Conservation (phyloP, 2,888 invertebrate species). For the Drosophila ezoana region DNA sequence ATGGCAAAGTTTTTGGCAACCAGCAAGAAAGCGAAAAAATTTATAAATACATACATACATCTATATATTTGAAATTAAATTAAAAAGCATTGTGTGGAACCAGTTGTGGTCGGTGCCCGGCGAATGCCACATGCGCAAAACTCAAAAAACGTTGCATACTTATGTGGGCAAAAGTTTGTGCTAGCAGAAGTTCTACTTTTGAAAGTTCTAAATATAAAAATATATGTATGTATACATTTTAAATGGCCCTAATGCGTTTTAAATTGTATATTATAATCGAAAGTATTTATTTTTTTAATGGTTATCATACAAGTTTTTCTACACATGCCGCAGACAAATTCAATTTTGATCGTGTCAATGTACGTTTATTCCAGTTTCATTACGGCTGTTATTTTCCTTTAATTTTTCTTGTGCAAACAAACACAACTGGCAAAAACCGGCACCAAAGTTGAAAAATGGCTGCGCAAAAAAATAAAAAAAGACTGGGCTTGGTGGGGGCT, state of each 20-base stretch:
- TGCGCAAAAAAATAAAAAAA: conserved; percentile 6
- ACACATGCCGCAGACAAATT: conserved; percentile 27
- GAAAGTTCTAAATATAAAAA: conserved; percentile 21
- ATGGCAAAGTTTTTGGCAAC: conserved; percentile 56
- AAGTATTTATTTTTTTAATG: neutral
- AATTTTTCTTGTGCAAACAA: conserved; percentile 68
- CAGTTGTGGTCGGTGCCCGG: conserved; percentile 19
- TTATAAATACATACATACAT: neutral
- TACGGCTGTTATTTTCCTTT: conserved; percentile 65
- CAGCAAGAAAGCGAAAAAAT: conserved; percentile 36
- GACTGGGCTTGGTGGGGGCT: neutral
- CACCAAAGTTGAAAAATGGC: conserved; percentile 54
- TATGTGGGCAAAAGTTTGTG: conserved; percentile 49
- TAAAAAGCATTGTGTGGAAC: conserved; percentile 58
- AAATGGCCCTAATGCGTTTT: neutral
- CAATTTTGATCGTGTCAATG: conserved; percentile 18
- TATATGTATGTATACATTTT: neutral
- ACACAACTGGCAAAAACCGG: conserved; percentile 37
- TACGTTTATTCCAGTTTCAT: conserved; percentile 57
- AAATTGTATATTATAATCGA: neutral
- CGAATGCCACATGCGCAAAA: conserved; percentile 10
- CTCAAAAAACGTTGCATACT: conserved; percentile 54
- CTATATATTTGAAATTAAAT: conserved; percentile 73
- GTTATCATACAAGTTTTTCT: neutral
- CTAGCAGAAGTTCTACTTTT: conserved; percentile 16